A percentile compares a stretch with the other conserved stretches of the same genome.
phyloP scores from a whole-genome alignment of 2,888 invertebrate species.

The Pristionchus mayeri region DNA sequence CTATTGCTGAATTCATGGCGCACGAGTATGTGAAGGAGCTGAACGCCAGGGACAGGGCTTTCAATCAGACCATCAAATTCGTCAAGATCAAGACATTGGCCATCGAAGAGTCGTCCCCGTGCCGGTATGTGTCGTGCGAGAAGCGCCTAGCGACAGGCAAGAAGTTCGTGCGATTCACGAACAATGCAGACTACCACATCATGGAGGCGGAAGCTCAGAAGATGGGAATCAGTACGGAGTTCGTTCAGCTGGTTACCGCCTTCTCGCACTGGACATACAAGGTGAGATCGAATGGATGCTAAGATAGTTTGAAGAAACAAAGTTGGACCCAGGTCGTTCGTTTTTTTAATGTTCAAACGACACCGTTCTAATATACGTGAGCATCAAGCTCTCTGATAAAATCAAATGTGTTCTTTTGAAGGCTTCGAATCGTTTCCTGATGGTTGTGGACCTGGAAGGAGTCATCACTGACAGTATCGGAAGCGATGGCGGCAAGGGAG shows the following conservation, averaged over 20 bases:
- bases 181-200: constrained; percentile 33
- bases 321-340: too few species aligned
- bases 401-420: background rate
- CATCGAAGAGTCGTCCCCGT: background rate
- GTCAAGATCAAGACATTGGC: background rate
- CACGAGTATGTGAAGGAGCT: background rate
- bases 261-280: constrained; percentile 47
- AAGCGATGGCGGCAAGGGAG: background rate
- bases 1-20: constrained; percentile 9
- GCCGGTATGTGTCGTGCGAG: constrained; percentile 41
- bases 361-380: background rate
- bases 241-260: constrained; percentile 12
- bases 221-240: constrained; percentile 31
- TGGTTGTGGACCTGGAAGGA: constrained; percentile 48
- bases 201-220: background rate
- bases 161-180: constrained; percentile 47
- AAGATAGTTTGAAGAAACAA: background rate
- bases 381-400: background rate
- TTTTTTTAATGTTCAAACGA: background rate
- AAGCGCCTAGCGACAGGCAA: background rate
- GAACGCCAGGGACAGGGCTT: background rate
- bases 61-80: background rate
- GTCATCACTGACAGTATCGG: constrained; percentile 20
- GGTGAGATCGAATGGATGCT: background rate
- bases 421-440: constrained; percentile 27